phyloP scores from a whole-genome alignment of 2,113 vertebrate species.

The Pseudorhombus dupliciocellatus region DNA sequence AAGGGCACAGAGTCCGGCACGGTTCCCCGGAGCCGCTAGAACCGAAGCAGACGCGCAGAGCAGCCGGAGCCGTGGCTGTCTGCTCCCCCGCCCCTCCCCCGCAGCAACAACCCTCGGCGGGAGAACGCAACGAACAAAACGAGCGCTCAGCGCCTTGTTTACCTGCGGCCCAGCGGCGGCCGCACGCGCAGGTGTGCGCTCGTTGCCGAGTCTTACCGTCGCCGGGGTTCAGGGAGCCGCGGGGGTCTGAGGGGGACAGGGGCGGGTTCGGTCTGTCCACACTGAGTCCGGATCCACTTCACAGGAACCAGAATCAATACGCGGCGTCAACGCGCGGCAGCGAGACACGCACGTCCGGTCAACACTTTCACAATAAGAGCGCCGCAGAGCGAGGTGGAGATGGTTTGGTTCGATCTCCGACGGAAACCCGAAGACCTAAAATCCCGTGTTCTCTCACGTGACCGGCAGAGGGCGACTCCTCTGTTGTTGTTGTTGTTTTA shows the following conservation, averaged over 20 bases:
- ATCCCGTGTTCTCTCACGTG: too few species aligned
- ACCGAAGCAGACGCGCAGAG: background rate
- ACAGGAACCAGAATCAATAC: constrained; percentile 60
- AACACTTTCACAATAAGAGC: constrained; percentile 61
- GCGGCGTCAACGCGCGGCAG: background rate
- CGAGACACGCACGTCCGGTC: background rate
- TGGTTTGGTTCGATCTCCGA: too few species aligned
- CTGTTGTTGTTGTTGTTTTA: too few species aligned
- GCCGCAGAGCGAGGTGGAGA: background rate
- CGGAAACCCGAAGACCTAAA: too few species aligned
- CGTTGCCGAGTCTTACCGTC: constrained; percentile 56
- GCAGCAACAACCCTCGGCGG: constrained; percentile 52
- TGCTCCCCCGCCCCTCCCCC: constrained; percentile 65
- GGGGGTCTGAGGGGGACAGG: constrained; percentile 10
- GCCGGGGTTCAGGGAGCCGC: constrained; percentile 5
- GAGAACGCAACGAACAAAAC: constrained; percentile 62
- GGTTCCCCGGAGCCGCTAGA: background rate
- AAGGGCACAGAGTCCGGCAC: background rate
- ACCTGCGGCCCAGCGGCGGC: constrained; percentile 32
- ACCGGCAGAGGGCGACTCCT: too few species aligned
- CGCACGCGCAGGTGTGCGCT: constrained; percentile 22
- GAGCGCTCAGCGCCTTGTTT: constrained; percentile 60
- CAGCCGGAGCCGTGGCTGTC: constrained; percentile 22
- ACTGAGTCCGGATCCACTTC: constrained; percentile 59
- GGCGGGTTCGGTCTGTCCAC: constrained; percentile 54